Evolutionary conservation across 2,888 invertebrate genomes (phyloP), one percentile per base, ranked within the genome.

Genomic region (Copidosoma aretas): DNA sequence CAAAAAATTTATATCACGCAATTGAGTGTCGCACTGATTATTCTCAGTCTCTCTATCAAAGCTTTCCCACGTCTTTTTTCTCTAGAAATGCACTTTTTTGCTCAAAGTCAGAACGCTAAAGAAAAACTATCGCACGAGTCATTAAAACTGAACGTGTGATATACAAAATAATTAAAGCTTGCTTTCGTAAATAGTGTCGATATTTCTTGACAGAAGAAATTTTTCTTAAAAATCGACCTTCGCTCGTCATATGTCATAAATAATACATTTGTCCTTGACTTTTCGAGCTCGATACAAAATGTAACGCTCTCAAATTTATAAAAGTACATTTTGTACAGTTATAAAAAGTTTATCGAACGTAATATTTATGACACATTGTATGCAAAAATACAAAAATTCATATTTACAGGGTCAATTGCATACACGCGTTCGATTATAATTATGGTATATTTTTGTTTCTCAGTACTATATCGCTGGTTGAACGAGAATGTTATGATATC

Each of bases 11-110:
- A 58, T 49, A 62, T 25, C 39, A 41, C 19, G 60, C 21, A 41
- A 1, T 51, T 15, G 43, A 60, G 21, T 19, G 21, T 46, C 54
- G 59, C 51, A 58, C 61, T 46, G 41, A 25, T 39, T 46, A 51
- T 64, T 68, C 10, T 64, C 49, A 56, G 51, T 63, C 60, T 68
- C 41, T n/a, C 15, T 32, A 8, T 32, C 43, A 64, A 41, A 41
- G 32, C 17, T 59, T 60, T n/a, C 24, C 10, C 15, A 54, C 22
- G 25, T 24, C 10, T 58, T 46, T 46, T 46, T 46, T 46, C 43
- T 46, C 10, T 61, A 24, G 17, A 68, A 64, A 60, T 60, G 60
- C 64, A 64, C 24, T 43, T 10, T 43, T 32, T 12, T 62, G n/a
- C 61, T 60, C 54, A 57, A 52, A 64, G n/a, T 58, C 17, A 64